phyloP scores from a whole-genome alignment of 2,113 vertebrate genomes.

The Catharus bicknelli region DNA sequence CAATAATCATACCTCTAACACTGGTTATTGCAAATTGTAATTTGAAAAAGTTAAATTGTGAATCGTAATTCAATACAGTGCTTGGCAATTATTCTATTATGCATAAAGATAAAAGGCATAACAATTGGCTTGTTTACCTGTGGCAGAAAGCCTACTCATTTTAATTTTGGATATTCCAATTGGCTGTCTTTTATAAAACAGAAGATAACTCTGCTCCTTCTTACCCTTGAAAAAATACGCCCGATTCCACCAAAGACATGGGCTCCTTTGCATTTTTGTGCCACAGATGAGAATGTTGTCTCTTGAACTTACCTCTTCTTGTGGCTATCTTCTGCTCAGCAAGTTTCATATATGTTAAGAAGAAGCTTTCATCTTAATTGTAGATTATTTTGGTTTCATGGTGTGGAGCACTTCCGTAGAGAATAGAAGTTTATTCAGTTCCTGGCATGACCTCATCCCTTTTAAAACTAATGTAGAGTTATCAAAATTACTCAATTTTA shows the following conservation, averaged over 20 bases:
- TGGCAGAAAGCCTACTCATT: neutral
- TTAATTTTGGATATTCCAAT: neutral
- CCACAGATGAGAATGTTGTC: neutral
- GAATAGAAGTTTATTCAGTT: constrained; percentile 1
- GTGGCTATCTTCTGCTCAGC: neutral
- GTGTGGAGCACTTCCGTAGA: neutral
- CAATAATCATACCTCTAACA: neutral
- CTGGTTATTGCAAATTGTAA: neutral
- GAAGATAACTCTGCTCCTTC: neutral
- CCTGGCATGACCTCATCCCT: neutral
- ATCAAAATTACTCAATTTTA: neutral
- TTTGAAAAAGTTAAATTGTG: constrained; percentile 3
- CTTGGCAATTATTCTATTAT: neutral
- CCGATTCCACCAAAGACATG: neutral
- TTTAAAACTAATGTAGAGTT: neutral
- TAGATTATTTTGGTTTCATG: neutral
- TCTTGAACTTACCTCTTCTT: neutral
- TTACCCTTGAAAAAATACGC: neutral
- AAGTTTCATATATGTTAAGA: neutral
- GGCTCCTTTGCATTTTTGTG: neutral
- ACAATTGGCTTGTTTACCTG: constrained; percentile 10
- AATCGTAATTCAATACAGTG: neutral
- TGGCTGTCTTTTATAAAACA: neutral
- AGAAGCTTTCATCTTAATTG: neutral
- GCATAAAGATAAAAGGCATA: neutral